A percentile compares a stretch with the other conserved stretches of the same genome.
phyloP scores from a whole-genome alignment of 2,888 invertebrate genomes.

The Athripsodes cinereus region DNA sequence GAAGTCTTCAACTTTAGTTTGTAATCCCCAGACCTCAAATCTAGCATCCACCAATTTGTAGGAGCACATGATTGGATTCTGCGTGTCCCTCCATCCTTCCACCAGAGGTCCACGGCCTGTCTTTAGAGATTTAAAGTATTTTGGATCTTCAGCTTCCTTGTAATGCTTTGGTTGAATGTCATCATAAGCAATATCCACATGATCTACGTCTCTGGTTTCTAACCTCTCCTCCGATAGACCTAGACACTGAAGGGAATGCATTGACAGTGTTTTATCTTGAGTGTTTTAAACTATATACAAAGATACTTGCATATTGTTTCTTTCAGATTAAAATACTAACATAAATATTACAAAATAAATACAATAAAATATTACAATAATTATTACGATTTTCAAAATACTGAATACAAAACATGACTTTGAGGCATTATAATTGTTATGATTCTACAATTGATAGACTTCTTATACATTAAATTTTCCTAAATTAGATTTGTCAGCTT shows the following conservation, averaged over 20 bases:
- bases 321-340: not conserved
- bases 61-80: slow-evolving; percentile 85
- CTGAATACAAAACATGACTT: too few species aligned
- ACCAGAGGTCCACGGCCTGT: slow-evolving; percentile 79
- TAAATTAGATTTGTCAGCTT: too few species aligned
- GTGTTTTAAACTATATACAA: too few species aligned
- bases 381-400: too few species aligned
- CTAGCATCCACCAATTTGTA: slow-evolving; percentile 82
- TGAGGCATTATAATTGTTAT: too few species aligned
- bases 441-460: too few species aligned
- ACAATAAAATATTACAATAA: too few species aligned
- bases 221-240: slow-evolving; percentile 67
- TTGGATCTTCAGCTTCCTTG: slow-evolving; percentile 84
- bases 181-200: slow-evolving; percentile 83
- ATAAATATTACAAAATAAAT: not conserved
- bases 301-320: not conserved
- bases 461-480: too few species aligned
- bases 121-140: slow-evolving; percentile 74
- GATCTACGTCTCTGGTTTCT: slow-evolving; percentile 66
- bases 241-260: slow-evolving; percentile 55
- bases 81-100: slow-evolving; percentile 73
- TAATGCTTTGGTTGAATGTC: slow-evolving; percentile 81
- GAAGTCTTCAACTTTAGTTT: slow-evolving; percentile 83
- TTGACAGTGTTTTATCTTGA: too few species aligned
- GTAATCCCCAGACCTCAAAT: slow-evolving; percentile 90